Conservation (phyloP, 1,140 invertebrate species). For the Drosophila ambigua region DNA sequence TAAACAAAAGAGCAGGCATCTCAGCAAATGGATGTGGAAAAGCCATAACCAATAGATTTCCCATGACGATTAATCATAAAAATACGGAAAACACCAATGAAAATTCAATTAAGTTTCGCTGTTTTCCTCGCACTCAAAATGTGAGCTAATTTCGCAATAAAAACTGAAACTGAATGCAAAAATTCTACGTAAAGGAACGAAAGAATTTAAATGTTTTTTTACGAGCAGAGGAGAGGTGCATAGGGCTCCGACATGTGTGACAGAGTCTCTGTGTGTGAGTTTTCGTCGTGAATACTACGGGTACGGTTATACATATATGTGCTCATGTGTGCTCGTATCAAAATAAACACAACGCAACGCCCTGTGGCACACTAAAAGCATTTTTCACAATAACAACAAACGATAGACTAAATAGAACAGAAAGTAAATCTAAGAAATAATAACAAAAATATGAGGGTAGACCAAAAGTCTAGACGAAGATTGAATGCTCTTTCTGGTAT, state of each 20-base stretch:
- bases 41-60: conserved; percentile 45
- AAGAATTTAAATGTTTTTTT: conserved; percentile 65
- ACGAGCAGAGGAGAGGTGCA: conserved; percentile 23
- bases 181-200: conserved; percentile 28
- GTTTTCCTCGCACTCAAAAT: conserved; percentile 24
- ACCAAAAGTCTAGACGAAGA: not conserved
- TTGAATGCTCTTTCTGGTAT: conserved; percentile 9
- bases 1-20: conserved; percentile 48
- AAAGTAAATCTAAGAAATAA: conserved; percentile 53
- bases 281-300: too few relatives aligned
- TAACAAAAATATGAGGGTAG: conserved; percentile 11
- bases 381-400: conserved; percentile 64
- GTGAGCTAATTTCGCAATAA: conserved; percentile 59
- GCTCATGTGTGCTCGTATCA: conserved; percentile 27
- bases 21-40: conserved; percentile 29
- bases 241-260: conserved; percentile 18
- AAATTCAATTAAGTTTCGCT: conserved; percentile 72
- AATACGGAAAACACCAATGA: conserved; percentile 60
- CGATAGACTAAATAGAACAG: conserved; percentile 51
- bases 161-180: conserved; percentile 46
- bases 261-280: conserved; percentile 11
- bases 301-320: not conserved
- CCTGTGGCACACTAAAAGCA: conserved; percentile 63
- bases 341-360: conserved; percentile 63
- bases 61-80: conserved; percentile 81